Evolutionary conservation across 2,797 vertebrate genomes (phyloP), one percentile per base, ranked within the genome.

Genomic region (Adelosebastes latens): DNA sequence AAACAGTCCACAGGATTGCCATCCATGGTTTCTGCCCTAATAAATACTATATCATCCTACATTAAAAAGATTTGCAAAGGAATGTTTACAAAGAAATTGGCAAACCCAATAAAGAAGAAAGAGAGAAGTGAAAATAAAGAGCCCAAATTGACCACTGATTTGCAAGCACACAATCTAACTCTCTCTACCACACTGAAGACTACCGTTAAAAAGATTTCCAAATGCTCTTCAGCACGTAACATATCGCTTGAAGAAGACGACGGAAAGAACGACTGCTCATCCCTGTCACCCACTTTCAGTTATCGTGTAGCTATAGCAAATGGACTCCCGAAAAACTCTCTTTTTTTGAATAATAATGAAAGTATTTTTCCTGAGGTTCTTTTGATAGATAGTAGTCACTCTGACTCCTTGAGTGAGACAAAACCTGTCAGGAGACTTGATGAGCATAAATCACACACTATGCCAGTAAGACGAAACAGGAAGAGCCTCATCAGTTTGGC

Each of bases 41-140:
- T 99, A 89, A 97, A 97, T 95, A 97, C 94, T 92, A 95, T 98
- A 96, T 97, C 96, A 89, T 96, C 95, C 93, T 97, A 97, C 94
- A 95, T 98, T 94, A 93, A 96, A 95, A 99, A 98, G 97, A 96
- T 99, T 97, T 98, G 95, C 95, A 99, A 99, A 99, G 99, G 98
- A 99, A 99, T 99, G 99, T 99, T 99, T 97, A 98, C 98, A 99
- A 99, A 98, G 98, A 99, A 99, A 98, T 93, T 93, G 96, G 98
- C 96, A 92, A 97, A 97, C 95, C 97, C 96, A 95, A 97, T 96
- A 89, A 97, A 97, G 96, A 99, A 97, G 95, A 99, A 96, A 97
- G 97, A 99, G 86, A 97, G 94, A 94, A 94, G 86, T 79, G 96
- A 96, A 93, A 96, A 95, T 92, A 97, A 97, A 93, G 96, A 97